Evolutionary conservation across 1,140 invertebrate genomes (phyloP).

Genomic region (Frieseomelitta varia): DNA sequence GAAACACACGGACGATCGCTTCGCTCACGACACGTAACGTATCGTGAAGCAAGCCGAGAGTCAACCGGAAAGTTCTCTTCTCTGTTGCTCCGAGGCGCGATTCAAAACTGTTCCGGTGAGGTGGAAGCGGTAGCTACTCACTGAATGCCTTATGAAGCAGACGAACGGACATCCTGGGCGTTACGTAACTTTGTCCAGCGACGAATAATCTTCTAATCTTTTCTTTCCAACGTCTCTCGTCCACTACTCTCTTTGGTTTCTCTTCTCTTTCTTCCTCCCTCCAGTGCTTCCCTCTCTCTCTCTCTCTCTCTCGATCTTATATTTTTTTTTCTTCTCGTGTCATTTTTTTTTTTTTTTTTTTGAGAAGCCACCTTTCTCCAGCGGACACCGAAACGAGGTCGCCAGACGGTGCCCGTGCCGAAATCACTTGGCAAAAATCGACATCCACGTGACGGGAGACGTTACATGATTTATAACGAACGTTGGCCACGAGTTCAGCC

Average conservation of each 20-base stretch:
- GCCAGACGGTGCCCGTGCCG: background rate
- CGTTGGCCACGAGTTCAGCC: background rate
- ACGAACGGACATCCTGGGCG: slow-evolving; percentile 57
- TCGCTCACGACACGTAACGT: slow-evolving; percentile 1
- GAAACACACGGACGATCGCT: background rate
- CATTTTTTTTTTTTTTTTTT: background rate
- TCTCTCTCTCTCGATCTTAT: background rate
- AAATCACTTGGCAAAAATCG: slow-evolving; percentile 17
- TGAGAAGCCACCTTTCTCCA: background rate
- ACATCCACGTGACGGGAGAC: background rate
- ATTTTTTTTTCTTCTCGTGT: background rate
- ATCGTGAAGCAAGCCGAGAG: slow-evolving; percentile 18
- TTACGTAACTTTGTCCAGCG: slow-evolving; percentile 48
- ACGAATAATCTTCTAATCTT: slow-evolving; percentile 39
- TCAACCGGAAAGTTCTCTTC: slow-evolving; percentile 17
- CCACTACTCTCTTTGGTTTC: background rate
- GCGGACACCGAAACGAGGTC: background rate
- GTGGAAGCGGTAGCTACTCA: slow-evolving; percentile 51
- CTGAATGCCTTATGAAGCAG: slow-evolving; percentile 59
- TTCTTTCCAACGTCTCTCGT: background rate
- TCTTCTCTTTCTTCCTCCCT: background rate
- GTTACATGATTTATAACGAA: background rate
- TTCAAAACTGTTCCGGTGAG: slow-evolving; percentile 49
- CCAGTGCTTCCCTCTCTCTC: no score
- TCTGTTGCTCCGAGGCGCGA: slow-evolving; percentile 19